These are phyloP conservation scores for Schizopygopsis malacanthus DNA, from an alignment of 2,797 vertebrate genomes.

Conservation along the genomic window DNA sequence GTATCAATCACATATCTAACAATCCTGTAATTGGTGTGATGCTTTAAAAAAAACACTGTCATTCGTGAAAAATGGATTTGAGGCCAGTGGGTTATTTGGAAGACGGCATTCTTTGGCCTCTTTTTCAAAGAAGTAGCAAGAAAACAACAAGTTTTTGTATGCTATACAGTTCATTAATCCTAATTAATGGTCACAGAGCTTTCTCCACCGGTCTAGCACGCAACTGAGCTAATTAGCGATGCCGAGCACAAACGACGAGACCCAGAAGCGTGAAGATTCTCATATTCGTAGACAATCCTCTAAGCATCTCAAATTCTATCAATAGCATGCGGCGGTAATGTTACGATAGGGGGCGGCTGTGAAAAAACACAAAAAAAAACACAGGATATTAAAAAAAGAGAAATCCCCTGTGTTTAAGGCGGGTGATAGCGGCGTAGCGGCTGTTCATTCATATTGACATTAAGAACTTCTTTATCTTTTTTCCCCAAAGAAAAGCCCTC, in stretches of 20 bases:
- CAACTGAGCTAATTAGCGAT: conserved; percentile 70
- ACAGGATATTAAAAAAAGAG: conserved; percentile 80
- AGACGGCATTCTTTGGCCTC: conserved; percentile 30
- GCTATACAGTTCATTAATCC: conserved; percentile 64
- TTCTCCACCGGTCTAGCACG: conserved; percentile 52
- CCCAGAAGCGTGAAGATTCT: conserved; percentile 63
- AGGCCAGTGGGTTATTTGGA: conserved; percentile 10
- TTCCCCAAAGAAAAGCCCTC: conserved; percentile 80
- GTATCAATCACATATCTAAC: conserved; percentile 58
- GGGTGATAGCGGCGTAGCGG: conserved; percentile 62
- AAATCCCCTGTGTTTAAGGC: conserved; percentile 66
- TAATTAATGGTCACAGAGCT: conserved; percentile 64
- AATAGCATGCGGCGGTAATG: conserved; percentile 59
- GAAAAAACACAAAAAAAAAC: conserved; percentile 40
- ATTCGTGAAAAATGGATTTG: conserved; percentile 29
- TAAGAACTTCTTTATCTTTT: conserved; percentile 91
- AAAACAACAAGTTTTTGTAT: conserved; percentile 60
- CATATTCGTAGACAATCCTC: conserved; percentile 64
- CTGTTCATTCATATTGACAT: conserved; percentile 86
- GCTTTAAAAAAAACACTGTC: conserved; percentile 46
- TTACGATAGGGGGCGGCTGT: conserved; percentile 44
- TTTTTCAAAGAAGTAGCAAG: conserved; percentile 52
- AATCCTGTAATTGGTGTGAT: conserved; percentile 52
- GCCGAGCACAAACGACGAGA: conserved; percentile 60
- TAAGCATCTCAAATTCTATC: conserved; percentile 66